phyloP scores from a whole-genome alignment of 2,113 vertebrate genomes.

The Chamaetylas fuelleborni region DNA sequence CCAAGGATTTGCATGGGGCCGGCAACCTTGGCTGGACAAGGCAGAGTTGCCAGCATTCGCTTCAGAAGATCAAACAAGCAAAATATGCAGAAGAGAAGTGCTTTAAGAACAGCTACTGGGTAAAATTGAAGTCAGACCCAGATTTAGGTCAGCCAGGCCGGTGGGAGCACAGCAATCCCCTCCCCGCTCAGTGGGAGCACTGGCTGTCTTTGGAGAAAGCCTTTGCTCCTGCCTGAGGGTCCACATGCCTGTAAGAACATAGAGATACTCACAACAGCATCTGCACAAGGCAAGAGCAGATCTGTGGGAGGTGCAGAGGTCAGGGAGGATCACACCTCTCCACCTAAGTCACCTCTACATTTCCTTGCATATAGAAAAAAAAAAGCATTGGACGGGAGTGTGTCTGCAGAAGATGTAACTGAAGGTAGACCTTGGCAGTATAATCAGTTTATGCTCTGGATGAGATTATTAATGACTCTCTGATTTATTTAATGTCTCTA shows the following conservation, averaged over 20 bases:
- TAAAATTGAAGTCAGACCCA: neutral
- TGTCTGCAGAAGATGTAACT: neutral
- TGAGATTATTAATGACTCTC: neutral
- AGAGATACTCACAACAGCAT: neutral
- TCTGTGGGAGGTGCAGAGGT: neutral
- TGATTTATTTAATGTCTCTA: neutral
- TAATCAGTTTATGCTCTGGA: neutral
- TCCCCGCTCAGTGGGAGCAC: accelerated
- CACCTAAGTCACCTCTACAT: neutral
- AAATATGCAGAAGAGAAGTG: neutral
- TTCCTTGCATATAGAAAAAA: neutral
- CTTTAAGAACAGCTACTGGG: neutral
- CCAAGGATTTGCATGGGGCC: conserved; percentile 42
- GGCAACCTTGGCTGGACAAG: neutral
- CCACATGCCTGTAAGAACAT: accelerated
- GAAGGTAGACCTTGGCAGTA: neutral
- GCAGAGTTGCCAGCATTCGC: neutral
- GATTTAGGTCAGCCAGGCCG: neutral
- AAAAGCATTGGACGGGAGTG: neutral
- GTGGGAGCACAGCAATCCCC: accelerated
- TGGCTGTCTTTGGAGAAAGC: neutral
- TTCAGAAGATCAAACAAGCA: neutral
- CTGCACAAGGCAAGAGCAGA: accelerated
- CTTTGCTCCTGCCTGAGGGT: neutral
- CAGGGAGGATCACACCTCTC: neutral